phyloP scores from a whole-genome alignment of 2,888 invertebrate species.

The Pyrocoelia pectoralis region DNA sequence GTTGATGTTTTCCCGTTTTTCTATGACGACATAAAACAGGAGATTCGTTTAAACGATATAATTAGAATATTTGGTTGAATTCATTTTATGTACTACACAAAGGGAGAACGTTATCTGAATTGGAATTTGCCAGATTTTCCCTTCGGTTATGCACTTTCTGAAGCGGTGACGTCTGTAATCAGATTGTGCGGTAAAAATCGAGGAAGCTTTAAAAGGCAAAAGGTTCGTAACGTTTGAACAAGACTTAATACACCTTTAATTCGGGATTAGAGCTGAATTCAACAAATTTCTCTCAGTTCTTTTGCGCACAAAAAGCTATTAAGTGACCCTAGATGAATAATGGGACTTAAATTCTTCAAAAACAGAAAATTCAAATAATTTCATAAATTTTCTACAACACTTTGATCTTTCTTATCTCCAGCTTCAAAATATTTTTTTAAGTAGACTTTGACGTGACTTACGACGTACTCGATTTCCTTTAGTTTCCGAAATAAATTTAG shows the following conservation, averaged over 20 bases:
- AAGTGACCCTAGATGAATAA: too few species aligned
- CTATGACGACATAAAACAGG: too few species aligned
- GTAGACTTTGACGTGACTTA: not conserved
- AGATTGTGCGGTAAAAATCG: not conserved
- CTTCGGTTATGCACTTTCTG: too few species aligned
- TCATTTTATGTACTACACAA: too few species aligned
- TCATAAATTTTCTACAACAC: not conserved
- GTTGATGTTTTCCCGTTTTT: too few species aligned
- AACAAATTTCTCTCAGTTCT: too few species aligned
- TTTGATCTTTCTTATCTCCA: not conserved
- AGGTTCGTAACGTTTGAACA: not conserved
- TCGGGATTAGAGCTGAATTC: not conserved
- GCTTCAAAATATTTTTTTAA: not conserved
- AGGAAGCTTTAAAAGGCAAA: not conserved
- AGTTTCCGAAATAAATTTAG: slow-evolving; percentile 10
- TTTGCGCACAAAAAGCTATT: too few species aligned
- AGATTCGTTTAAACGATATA: too few species aligned
- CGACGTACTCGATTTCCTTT: not conserved
- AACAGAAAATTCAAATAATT: not conserved
- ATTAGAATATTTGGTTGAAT: too few species aligned
- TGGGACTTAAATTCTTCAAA: not conserved
- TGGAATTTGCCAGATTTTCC: not conserved
- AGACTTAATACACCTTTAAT: not conserved
- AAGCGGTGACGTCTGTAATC: not conserved
- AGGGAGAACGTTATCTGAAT: not conserved